Evolutionary conservation across 2,797 vertebrate species (phyloP).

Genomic region (Sarcoramphus papa): DNA sequence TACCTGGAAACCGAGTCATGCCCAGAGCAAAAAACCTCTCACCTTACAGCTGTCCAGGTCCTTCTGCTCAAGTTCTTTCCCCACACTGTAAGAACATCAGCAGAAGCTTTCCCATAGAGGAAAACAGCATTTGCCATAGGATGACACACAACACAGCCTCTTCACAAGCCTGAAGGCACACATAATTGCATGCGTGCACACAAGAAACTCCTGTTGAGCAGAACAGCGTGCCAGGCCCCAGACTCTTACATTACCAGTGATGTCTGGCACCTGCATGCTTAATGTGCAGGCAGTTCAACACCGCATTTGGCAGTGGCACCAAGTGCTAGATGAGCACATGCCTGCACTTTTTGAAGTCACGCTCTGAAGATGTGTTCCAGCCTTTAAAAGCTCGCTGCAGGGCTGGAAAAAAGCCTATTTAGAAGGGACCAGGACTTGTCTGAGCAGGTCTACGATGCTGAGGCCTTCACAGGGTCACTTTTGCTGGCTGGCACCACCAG

Average conservation of each 20-base stretch:
- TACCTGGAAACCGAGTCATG: neutral
- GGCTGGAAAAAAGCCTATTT: neutral
- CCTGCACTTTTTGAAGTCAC: neutral
- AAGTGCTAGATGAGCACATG: neutral
- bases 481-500: neutral
- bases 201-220: neutral
- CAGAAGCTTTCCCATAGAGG: neutral
- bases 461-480: neutral
- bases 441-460: rapidly evolving
- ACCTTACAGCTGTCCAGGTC: neutral
- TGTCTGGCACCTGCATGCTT: neutral
- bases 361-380: neutral
- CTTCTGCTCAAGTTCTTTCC: neutral
- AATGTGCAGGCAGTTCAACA: rapidly evolving
- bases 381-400: neutral
- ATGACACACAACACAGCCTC: rapidly evolving
- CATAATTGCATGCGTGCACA: rapidly evolving
- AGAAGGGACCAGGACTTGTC: neutral
- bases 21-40: neutral
- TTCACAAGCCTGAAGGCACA: neutral
- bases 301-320: rapidly evolving
- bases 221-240: neutral
- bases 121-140: neutral
- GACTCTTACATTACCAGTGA: neutral
- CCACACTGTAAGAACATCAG: neutral